Percentiles rank a stretch among this genome's conserved stretches.
These are phyloP conservation scores for Enteromius afrohamiltoni DNA, from an alignment of 2,797 vertebrate genomes.

Conservation along the genomic window DNA sequence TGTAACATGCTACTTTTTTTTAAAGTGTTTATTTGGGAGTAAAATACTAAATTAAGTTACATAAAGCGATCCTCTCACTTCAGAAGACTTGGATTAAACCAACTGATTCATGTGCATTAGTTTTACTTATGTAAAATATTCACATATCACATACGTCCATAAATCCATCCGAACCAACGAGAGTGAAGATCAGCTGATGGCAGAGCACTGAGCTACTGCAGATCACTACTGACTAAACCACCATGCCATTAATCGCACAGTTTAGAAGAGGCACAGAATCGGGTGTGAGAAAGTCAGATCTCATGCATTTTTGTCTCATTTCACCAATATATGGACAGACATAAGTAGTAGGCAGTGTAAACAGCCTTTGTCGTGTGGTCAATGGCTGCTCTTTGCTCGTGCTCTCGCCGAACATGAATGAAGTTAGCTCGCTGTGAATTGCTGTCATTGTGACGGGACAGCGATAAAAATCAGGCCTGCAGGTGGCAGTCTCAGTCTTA, in stretches of 20 bases:
- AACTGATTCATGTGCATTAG: not conserved
- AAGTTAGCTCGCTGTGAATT: not conserved
- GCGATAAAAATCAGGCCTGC: not conserved
- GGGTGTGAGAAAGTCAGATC: too few species aligned
- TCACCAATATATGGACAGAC: too few species aligned
- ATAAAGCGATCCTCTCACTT: not conserved
- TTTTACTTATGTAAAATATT: not conserved
- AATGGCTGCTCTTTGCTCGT: too few species aligned
- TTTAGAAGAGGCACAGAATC: too few species aligned
- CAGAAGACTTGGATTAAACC: not conserved
- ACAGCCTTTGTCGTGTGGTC: too few species aligned
- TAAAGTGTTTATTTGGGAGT: not conserved
- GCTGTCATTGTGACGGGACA: not conserved
- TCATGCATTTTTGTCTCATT: too few species aligned
- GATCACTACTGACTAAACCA: not conserved
- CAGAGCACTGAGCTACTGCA: too few species aligned
- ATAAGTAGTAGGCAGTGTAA: too few species aligned
- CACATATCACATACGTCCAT: not conserved
- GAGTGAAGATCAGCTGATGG: too few species aligned
- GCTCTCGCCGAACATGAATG: not conserved
- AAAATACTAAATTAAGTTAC: not conserved
- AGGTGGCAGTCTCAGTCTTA: conserved; percentile 50
- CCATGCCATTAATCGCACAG: too few species aligned
- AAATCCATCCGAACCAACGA: not conserved
- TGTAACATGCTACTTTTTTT: too few species aligned